A percentile compares a stretch with the other conserved stretches of the same genome.
These are phyloP conservation scores for Muschampia plurimacula DNA, from an alignment of 2,888 invertebrate genomes.

Conservation along the genomic window DNA sequence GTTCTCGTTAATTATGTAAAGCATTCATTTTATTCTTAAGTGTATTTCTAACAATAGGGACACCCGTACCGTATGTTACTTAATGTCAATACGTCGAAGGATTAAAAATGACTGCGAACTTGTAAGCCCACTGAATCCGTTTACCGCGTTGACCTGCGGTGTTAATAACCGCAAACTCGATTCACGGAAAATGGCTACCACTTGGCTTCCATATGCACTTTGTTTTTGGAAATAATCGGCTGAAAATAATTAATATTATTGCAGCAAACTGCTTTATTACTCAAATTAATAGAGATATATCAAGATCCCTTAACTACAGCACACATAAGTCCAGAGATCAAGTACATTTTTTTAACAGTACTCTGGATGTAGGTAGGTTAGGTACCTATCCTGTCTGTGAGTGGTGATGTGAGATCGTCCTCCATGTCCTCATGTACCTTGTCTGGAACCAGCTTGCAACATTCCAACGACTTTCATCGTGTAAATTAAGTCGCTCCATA, in stretches of 20 bases:
- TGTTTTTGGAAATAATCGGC: constrained; percentile 7
- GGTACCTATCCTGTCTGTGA: no score
- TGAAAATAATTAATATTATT: not conserved
- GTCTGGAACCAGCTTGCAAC: no score
- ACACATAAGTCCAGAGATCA: no score
- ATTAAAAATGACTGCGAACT: constrained; percentile 30
- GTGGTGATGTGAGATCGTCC: no score
- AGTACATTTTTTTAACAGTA: no score
- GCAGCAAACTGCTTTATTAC: no score
- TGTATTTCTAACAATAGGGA: not conserved
- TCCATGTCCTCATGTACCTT: no score
- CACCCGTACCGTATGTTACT: not conserved
- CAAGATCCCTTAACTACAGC: not conserved
- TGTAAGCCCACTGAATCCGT: constrained; percentile 20
- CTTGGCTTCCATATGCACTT: constrained; percentile 19
- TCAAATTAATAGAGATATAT: not conserved
- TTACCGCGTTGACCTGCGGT: constrained; percentile 21
- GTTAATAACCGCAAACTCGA: constrained; percentile 15
- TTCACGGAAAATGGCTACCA: constrained; percentile 11
- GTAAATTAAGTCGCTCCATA: no score
- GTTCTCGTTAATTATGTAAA: not conserved
- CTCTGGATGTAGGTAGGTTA: no score
- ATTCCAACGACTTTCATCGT: no score
- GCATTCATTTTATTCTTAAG: not conserved
- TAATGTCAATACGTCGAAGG: constrained; percentile 10